phyloP scores from a whole-genome alignment of 2,888 invertebrate species.

The Didymodactylos carnosus region DNA sequence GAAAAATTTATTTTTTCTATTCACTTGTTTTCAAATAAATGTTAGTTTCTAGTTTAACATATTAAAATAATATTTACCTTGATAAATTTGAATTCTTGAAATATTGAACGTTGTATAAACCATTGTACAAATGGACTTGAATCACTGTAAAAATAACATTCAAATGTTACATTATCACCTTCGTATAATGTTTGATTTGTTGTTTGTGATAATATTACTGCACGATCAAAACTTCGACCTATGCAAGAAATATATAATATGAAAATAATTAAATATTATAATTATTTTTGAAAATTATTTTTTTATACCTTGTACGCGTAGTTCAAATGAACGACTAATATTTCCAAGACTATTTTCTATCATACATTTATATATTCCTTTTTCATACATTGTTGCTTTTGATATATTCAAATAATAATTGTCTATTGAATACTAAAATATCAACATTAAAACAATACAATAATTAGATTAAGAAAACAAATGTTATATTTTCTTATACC shows the following conservation, averaged over 20 bases:
- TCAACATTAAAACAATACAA: no score
- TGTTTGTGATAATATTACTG: neutral
- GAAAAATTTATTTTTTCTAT: neutral
- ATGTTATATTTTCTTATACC: neutral
- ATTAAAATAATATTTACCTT: neutral
- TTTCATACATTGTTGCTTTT: neutral
- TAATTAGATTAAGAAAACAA: no score
- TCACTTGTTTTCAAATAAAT: neutral
- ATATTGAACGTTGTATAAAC: neutral
- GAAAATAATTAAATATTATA: no score
- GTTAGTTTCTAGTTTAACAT: no score
- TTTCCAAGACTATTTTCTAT: neutral
- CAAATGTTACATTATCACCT: neutral
- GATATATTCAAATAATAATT: neutral
- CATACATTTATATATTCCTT: neutral
- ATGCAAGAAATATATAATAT: no score
- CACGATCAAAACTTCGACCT: neutral
- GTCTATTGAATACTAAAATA: neutral
- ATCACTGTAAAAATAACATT: neutral
- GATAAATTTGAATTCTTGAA: neutral
- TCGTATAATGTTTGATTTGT: neutral
- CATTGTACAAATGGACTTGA: neutral
- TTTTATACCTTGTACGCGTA: neutral
- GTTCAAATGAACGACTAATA: neutral
- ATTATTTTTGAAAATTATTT: no score